A percentile compares a stretch with the other conserved stretches of the same genome.
Evolutionary conservation across 92 coral and sea anemone genomes (phyloP).

Genomic region (Epizoanthus rinbou): DNA sequence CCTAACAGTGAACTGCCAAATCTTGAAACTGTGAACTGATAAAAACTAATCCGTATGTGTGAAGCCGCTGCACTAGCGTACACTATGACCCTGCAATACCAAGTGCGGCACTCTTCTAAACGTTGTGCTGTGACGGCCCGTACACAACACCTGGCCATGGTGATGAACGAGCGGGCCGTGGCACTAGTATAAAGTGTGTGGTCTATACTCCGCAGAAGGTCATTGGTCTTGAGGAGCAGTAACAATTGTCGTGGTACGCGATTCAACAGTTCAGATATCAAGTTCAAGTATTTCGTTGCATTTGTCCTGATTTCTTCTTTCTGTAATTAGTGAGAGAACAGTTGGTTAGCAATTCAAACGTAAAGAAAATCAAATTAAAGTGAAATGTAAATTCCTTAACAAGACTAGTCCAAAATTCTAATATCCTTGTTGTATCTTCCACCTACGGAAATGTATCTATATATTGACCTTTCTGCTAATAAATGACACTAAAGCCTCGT

Average conservation of each 20-base stretch:
- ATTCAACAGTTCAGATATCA: constrained; percentile 83
- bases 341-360: background rate
- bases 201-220: constrained; percentile 91
- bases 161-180: constrained; percentile 86
- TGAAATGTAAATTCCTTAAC: no score
- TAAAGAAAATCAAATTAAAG: no score
- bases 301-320: constrained; percentile 76
- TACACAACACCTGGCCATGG: constrained; percentile 96
- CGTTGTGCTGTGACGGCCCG: constrained; percentile 88
- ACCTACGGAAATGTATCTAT: no score
- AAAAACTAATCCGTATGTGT: constrained; percentile 67
- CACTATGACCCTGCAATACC: constrained; percentile 82
- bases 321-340: constrained; percentile 43
- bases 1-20: constrained; percentile 40
- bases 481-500: no score
- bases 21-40: constrained; percentile 71
- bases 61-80: constrained; percentile 65
- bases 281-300: constrained; percentile 74
- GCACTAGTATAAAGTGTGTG: constrained; percentile 87
- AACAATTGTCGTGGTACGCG: constrained; percentile 91
- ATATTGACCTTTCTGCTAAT: no score
- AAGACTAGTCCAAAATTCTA: no score
- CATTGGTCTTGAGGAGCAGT: constrained; percentile 91
- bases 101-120: constrained; percentile 62
- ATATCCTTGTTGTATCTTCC: no score